phyloP scores from a whole-genome alignment of 2,888 invertebrate genomes.

The Trissolcus brochymenae region DNA sequence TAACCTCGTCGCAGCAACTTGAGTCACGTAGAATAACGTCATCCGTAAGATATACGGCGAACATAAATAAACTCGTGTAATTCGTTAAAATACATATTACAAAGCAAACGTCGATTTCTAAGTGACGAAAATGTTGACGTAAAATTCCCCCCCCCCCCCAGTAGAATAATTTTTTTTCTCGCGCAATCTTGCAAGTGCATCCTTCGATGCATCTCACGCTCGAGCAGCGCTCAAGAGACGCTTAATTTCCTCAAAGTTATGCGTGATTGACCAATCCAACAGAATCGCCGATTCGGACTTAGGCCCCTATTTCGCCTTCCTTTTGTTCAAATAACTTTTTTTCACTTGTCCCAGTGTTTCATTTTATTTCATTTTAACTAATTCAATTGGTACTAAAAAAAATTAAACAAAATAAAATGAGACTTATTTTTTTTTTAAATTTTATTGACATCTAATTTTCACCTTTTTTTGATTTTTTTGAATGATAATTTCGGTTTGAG shows the following conservation, averaged over 20 bases:
- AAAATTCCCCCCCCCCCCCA: not conserved
- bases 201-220: conserved; percentile 33
- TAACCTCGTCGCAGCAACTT: conserved; percentile 46
- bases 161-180: not conserved
- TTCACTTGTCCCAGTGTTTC: too few species aligned
- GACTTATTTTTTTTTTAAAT: not conserved
- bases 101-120: conserved; percentile 43
- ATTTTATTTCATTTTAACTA: conserved; percentile 17
- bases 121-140: conserved; percentile 33
- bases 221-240: conserved; percentile 27
- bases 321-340: conserved; percentile 23
- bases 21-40: conserved; percentile 58
- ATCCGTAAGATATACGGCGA: conserved; percentile 50
- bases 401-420: not conserved
- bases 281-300: conserved; percentile 36
- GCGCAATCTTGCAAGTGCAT: conserved; percentile 31
- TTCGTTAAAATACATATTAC: conserved; percentile 54
- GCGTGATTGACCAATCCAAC: conserved; percentile 43
- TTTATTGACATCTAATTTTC: too few species aligned
- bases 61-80: conserved; percentile 54
- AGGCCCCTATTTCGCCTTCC: conserved; percentile 12
- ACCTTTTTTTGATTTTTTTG: too few species aligned
- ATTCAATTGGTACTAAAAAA: conserved; percentile 3
- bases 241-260: conserved; percentile 51
- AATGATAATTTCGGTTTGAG: not conserved